Evolutionary conservation across 2,113 vertebrate species (phyloP), one percentile per base, ranked within the genome.

Genomic region (Rhea pennata): DNA sequence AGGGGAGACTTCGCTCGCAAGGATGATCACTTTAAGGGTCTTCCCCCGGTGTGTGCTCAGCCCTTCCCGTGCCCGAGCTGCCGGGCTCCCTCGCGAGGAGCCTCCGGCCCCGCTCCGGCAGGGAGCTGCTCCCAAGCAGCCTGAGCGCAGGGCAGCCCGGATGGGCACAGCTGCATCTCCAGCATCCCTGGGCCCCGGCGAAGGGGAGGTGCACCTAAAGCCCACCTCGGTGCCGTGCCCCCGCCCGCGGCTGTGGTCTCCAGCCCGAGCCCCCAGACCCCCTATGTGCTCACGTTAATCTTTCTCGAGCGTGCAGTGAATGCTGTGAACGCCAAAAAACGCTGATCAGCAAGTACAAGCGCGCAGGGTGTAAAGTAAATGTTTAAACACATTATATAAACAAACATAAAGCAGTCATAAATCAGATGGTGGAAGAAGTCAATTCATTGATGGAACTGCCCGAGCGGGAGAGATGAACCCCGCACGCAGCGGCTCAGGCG

Each of bases 331-430:
- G 1, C 46, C 5, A 33, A 77, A 89, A 89, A 87, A 90, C 20
- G 39, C 65, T 96, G 83, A 94, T 96, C 94, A 92, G 33, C 1
- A 6, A 80, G 51, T 65, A 91, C 87, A 85, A 83, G 87, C 21
- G 1, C 70, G 84, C 20, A 42, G 91, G 73, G 86, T 87, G 91
- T 88, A 79, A 88, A 92, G 89, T 17, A 87, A 84, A 51, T 83
- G 74, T 93, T 92, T 90, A 93, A 92, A 92, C 64, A 39, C 87
- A 78, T 96, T 95, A 94, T 82, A 90, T 87, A 95, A 97, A 95
- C 94, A 97, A 94, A 93, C 70, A 93, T 59, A 88, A 79, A 92
- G 92, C 62, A 84, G 72, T 56, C 65, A 81, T 93, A 88, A 91
- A 87, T 93, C 86, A 80, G 76, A 24, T 7, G 3, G 36, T 36